phyloP scores from a whole-genome alignment of 2,888 invertebrate species.

The Tenthredo mesomela region DNA sequence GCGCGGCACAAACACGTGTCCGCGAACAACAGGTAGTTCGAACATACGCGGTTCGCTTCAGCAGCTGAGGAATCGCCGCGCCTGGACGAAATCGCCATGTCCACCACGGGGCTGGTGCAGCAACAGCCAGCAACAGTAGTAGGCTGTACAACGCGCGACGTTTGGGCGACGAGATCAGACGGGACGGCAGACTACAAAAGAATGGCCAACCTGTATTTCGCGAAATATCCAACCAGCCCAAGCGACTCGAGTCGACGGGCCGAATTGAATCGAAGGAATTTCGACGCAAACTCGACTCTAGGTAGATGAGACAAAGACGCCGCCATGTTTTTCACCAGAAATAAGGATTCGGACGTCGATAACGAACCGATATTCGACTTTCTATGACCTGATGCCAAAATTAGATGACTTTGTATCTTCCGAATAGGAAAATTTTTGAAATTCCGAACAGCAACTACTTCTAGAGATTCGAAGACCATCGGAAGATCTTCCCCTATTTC shows the following conservation, averaged over 20 bases:
- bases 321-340: constrained; percentile 54
- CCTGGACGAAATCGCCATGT: background rate
- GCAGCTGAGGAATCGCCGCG: constrained; percentile 40
- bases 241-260: constrained; percentile 44
- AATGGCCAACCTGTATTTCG: constrained; percentile 43
- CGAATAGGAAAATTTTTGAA: background rate
- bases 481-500: background rate
- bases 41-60: constrained; percentile 30
- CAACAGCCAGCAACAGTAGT: background rate
- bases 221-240: constrained; percentile 37
- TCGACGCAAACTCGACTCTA: background rate
- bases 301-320: constrained; percentile 46
- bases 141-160: background rate
- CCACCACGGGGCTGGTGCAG: background rate
- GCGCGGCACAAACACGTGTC: constrained; percentile 52
- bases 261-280: constrained; percentile 49
- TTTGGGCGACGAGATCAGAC: constrained; percentile 17
- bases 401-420: background rate
- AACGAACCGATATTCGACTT: background rate
- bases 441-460: background rate
- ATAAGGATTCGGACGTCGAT: background rate
- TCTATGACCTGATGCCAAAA: background rate
- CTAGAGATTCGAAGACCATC: background rate
- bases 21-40: constrained; percentile 48
- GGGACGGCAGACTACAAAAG: constrained; percentile 50